Conservation (phyloP, 2,113 vertebrate genomes). For the Oreochromis tanganicae region DNA sequence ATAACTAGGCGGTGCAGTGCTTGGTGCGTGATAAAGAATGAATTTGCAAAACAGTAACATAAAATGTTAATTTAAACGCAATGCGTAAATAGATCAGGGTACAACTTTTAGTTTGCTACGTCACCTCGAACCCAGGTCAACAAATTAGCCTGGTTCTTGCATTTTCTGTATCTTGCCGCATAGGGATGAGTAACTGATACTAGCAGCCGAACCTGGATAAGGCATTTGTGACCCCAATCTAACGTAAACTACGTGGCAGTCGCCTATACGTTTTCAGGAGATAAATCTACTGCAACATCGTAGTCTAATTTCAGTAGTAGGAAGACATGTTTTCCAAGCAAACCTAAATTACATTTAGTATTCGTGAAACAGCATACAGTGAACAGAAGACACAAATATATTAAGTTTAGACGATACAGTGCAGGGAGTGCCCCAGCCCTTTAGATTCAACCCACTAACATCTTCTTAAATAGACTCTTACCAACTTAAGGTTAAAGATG, state of each 20-base stretch:
- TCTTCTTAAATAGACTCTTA: background rate
- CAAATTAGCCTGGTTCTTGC: background rate
- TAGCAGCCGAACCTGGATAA: background rate
- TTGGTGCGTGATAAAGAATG: background rate
- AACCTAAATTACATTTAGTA: background rate
- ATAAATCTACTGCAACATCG: background rate
- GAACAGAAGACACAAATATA: background rate
- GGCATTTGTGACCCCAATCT: background rate
- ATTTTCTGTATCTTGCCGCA: background rate
- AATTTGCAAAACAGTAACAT: background rate
- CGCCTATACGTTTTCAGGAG: background rate
- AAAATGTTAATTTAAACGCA: background rate
- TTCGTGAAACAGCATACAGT: slow-evolving; percentile 11
- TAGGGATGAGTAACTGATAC: background rate
- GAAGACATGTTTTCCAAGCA: background rate
- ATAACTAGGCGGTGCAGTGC: background rate
- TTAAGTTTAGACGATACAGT: background rate
- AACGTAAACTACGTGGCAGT: background rate
- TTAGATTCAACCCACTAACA: background rate
- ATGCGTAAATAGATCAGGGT: background rate
- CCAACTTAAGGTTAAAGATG: background rate
- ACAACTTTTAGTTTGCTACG: background rate
- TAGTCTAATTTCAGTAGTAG: background rate
- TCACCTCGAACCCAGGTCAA: background rate
- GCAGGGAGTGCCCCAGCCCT: background rate